These are phyloP conservation scores for Drosophila burlai DNA, from an alignment of 1,140 invertebrate species.

Conservation along the genomic window DNA sequence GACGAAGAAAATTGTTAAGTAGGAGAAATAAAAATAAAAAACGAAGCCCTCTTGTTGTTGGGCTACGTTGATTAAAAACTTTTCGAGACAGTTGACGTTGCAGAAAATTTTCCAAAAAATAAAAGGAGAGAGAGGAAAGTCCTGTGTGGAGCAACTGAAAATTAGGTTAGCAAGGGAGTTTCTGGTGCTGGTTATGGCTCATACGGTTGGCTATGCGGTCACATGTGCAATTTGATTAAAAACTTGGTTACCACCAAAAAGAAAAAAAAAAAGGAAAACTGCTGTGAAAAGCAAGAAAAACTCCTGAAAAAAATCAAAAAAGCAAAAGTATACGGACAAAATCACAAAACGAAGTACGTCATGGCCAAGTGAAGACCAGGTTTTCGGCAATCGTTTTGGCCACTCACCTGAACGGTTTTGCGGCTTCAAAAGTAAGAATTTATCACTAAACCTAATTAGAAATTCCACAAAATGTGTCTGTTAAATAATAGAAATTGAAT, in stretches of 20 bases:
- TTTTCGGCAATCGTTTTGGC: conserved; percentile 8
- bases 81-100: conserved; percentile 76
- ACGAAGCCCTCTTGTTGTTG: conserved; percentile 1
- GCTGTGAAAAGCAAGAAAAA: conserved; percentile 1
- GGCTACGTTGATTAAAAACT: conserved; percentile 78
- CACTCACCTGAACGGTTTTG: conserved; percentile 18
- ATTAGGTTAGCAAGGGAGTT: conserved; percentile 68
- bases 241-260: conserved; percentile 48
- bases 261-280: background rate
- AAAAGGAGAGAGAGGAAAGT: conserved; percentile 13
- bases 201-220: conserved; percentile 37
- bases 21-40: conserved; percentile 43
- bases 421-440: conserved; percentile 1
- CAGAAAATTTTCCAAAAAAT: conserved; percentile 48
- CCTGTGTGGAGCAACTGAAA: conserved; percentile 45
- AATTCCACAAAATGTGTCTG: background rate
- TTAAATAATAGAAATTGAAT: background rate
- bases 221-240: conserved; percentile 79
- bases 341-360: conserved; percentile 38
- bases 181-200: conserved; percentile 28
- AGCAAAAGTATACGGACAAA: conserved; percentile 11
- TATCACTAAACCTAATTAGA: background rate
- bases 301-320: background rate
- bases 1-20: conserved; percentile 57
- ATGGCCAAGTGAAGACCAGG: conserved; percentile 31